These are phyloP conservation scores for Protaetia brevitarsis DNA, from an alignment of 1,140 invertebrate species.

Conservation along the genomic window DNA sequence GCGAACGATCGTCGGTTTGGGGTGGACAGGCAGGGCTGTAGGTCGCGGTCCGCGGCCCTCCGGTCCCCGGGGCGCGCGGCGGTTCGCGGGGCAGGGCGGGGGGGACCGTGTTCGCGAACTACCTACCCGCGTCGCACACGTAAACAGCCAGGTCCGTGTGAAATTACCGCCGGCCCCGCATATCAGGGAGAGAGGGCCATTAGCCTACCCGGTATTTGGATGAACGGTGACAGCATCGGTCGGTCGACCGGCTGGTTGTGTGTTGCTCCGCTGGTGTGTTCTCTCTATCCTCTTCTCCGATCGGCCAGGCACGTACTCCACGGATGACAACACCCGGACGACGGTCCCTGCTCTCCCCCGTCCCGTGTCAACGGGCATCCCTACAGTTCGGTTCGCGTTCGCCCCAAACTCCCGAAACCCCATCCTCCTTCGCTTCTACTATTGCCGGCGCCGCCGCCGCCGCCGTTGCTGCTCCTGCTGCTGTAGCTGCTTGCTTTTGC, in stretches of 20 bases:
- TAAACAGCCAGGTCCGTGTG: conserved; percentile 34
- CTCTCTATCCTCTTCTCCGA: conserved; percentile 18
- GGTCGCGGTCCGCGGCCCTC: conserved; percentile 24
- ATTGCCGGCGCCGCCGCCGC: conserved; percentile 12
- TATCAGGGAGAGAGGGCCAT: conserved; percentile 26
- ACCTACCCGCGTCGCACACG: conserved; percentile 30
- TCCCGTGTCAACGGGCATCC: conserved; percentile 6
- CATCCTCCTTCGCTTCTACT: conserved; percentile 6
- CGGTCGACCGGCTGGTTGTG: conserved; percentile 24
- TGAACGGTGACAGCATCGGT: conserved; percentile 20
- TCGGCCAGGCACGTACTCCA: conserved; percentile 22
- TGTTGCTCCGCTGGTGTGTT: conserved; percentile 20
- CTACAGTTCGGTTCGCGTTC: conserved; percentile 13
- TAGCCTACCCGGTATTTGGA: conserved; percentile 24
- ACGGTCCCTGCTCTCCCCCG: conserved; percentile 4
- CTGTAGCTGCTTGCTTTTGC: conserved; percentile 10
- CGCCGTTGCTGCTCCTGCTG: not conserved
- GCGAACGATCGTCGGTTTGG: conserved; percentile 28
- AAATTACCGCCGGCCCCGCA: conserved; percentile 32
- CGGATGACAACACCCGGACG: conserved; percentile 18
- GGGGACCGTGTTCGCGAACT: conserved; percentile 26
- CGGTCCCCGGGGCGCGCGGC: conserved; percentile 21
- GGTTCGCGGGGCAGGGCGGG: conserved; percentile 11
- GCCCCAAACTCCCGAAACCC: conserved; percentile 15
- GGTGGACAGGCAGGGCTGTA: conserved; percentile 28